Base-by-base conservation (phyloP, 2,113 vertebrate species). In the Sylvietta virens region DNA sequence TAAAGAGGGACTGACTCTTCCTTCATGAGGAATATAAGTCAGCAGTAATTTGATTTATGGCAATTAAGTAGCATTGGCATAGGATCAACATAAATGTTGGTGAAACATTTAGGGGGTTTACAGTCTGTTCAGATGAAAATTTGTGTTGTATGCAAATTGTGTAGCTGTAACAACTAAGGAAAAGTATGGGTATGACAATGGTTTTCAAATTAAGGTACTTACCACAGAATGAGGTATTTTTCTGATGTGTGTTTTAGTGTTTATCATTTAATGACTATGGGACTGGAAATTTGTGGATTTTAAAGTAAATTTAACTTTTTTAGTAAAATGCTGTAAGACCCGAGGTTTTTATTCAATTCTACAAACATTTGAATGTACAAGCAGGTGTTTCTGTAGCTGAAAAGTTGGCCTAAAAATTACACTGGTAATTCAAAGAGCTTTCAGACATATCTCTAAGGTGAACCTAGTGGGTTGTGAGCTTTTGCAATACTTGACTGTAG, bases 11-110 rank as follows among this genome's bases (percentile, higher is more conserved):
- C n/a, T 44, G 67, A 66, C 47, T 67, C n/a, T 66, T 76, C 23
- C 27, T 81, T 94, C 33, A 12, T 40, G 24, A 60, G 42, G 60
- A 78, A 31, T 64, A 31, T 44, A 72, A 87, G 28, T 90, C 81
- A 94, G 67, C 79, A 88, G 42, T 64, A 83, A 88, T 77, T 91
- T 95, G 66, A 94, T 93, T 94, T 94, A 95, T 92, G 54, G 45
- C 51, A 37, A 21, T 92, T 89, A 87, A 93, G 53, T 80, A 70
- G 51, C 0, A 0, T 58, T 95, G 84, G 70, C 64, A 54, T 39
- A 58, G 58, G 51, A 77, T 85, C 67, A 93, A 44, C 66, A 48
- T 51, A 86, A 80, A 73, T n/a, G 57, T 13, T 85, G 42, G 19
- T 70, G 44, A 83, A 95, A 51, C 47, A 61, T n/a, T n/a, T 39